Evolutionary conservation across 2,797 vertebrate genomes (phyloP), one percentile per base, ranked within the genome.

Genomic region (Karalla daura): DNA sequence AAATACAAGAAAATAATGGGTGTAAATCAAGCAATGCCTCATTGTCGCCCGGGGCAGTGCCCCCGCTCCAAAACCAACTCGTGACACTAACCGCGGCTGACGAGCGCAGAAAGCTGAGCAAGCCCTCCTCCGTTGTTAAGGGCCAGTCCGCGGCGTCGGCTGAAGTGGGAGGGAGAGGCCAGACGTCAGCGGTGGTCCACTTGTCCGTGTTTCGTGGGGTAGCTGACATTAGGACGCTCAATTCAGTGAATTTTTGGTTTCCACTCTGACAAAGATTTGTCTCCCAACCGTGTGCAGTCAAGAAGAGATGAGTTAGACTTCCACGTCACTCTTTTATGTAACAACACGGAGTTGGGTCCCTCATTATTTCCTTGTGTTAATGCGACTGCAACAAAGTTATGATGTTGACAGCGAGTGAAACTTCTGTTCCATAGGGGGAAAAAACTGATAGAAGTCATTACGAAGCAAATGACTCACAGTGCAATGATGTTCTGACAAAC

Each of bases 71-170:
- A 79, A n/a, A 68, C 86, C 79, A 86, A 77, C 54, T 40, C 13
- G 3, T 82, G 88, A 94, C 70, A 41, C 74, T 92, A 90, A 92
- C 64, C 49, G 55, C 81, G 88, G 50, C 75, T 76, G 93, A 92
- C 74, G 50, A 75, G 68, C 69, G 61, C 61, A 74, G 81, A 50
- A 64, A 81, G 63, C 81, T 81, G 69, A 55, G 39, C 86, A 76
- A 78, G 75, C 41, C 27, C 9, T 60, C 76, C 74, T 86, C 80
- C 43, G 41, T 76, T 63, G 70, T 40, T 76, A 47, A 36, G 47
- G 51, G 49, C 81, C 76, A 44, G 56, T 53, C 64, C 64, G 51
- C 55, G 61, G 41, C 69, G 59, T 68, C 81, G 66, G 70, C 60
- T 68, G 70, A 25, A 71, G n/a, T n/a, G n/a, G 76, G 76, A 73